Base-by-base conservation (phyloP, 1,140 invertebrate genomes). In the Dendrolimus punctatus region DNA sequence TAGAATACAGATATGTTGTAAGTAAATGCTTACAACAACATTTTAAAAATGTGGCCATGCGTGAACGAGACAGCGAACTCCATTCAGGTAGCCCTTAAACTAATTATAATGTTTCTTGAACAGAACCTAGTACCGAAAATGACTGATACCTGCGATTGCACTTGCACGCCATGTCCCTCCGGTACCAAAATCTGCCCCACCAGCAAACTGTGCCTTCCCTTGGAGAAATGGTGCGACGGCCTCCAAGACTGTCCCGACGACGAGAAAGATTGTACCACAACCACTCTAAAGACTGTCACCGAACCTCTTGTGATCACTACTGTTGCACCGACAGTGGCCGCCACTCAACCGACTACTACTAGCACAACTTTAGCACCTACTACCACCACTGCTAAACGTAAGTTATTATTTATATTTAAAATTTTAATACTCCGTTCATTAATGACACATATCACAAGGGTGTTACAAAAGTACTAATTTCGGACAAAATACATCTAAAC, bases 171-270 rank as follows among this genome's bases (percentile, higher is more conserved):
- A 0, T 97, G 95, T 66, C 88, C 90, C 6, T 60, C 68, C 7
- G 89, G 89, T 9, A 91, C 91, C 7, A 86, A 85, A 46, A 83
- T 94, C 10, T 97, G 95, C 68, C 92, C 91, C 0, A 93, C 92
- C 0, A 94, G 90, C 66, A 91, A 92, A 43, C 81, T 92, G 46
- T 97, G 95, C 66, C 90, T 97, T 6, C 87, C 92, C 2, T 86
- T 90, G 53, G 82, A 88, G 2, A 80, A 88, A 1, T 95, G 94
- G 93, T 97, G 95, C 80, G 91, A 97, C 74, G 95, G 95, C 0
- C 80, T 95, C 0, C 88, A 91, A 59, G 92, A 97, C 71, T 97
- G 95, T 76, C 91, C 91, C 4, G 94, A 96, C 80, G 95, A 97
- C 81, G 95, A 97, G 80, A 77, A 85, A 4, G 84, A 91, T 53